Conservation (phyloP, 1,140 invertebrate species). For the Parapsyche elsis region DNA sequence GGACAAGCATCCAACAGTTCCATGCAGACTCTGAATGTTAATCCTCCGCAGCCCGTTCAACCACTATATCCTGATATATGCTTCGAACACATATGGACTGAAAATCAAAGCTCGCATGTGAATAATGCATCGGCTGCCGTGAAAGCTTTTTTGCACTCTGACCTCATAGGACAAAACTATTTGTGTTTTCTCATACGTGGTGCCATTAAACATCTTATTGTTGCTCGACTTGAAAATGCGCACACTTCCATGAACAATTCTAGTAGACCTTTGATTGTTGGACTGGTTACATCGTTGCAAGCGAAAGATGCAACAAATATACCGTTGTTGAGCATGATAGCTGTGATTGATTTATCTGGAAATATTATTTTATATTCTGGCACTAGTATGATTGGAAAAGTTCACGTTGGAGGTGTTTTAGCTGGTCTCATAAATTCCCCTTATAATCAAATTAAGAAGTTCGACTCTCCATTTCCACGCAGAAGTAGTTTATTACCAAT, state of each 20-base stretch:
- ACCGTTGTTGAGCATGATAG: constrained; percentile 83
- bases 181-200: constrained; percentile 82
- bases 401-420: constrained; percentile 81
- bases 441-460: constrained; percentile 68
- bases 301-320: constrained; percentile 88
- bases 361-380: constrained; percentile 90
- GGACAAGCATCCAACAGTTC: constrained; percentile 64
- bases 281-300: constrained; percentile 75
- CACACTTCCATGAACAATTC: constrained; percentile 65
- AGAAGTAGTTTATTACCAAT: constrained; percentile 74
- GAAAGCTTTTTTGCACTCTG: constrained; percentile 84
- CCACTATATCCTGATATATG: constrained; percentile 86
- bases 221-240: constrained; percentile 81
- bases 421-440: constrained; percentile 71
- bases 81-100: constrained; percentile 90
- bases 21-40: constrained; percentile 60
- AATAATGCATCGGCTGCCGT: constrained; percentile 70
- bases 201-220: constrained; percentile 74
- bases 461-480: constrained; percentile 73
- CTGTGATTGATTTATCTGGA: constrained; percentile 81
- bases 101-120: constrained; percentile 71
- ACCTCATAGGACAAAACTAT: constrained; percentile 85
- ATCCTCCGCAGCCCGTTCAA: constrained; percentile 68
- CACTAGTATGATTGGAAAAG: constrained; percentile 81
- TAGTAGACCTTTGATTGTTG: constrained; percentile 77